Evolutionary conservation across 2,113 vertebrate genomes (phyloP).

Genomic region (Eolophus roseicapilla): DNA sequence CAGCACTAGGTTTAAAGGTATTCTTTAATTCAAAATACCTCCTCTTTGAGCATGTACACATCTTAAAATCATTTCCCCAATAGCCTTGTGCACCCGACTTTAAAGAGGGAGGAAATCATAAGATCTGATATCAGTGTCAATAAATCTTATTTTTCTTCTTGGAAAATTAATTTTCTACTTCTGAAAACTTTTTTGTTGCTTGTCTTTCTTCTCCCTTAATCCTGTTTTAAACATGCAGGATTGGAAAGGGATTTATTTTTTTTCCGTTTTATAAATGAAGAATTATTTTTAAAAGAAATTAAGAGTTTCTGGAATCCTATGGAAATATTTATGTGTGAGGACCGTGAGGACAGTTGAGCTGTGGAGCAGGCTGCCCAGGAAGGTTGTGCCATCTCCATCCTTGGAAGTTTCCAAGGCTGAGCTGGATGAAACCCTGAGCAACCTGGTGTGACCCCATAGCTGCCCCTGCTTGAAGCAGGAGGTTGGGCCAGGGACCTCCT

Average conservation of each 20-base stretch:
- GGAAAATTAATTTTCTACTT: neutral
- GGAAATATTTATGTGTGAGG: neutral
- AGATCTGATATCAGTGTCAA: neutral
- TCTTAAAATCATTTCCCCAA: neutral
- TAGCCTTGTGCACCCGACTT: neutral
- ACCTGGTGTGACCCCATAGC: neutral
- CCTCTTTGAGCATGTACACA: neutral
- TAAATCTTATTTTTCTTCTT: neutral
- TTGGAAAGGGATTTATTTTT: neutral
- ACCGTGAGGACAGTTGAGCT: neutral
- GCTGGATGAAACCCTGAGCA: neutral
- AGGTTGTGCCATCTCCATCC: neutral
- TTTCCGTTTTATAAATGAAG: neutral
- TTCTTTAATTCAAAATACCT: neutral
- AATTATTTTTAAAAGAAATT: neutral
- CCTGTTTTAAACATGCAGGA: neutral
- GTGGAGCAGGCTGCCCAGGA: neutral
- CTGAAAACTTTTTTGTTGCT: neutral
- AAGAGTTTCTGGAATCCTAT: neutral
- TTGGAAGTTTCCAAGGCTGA: neutral
- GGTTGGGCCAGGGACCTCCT: neutral
- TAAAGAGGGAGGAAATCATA: neutral
- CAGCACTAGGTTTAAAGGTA: neutral
- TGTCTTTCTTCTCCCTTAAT: neutral
- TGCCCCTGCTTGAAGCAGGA: neutral